Base-by-base conservation (phyloP, 2,113 vertebrate genomes). In the Vimba vimba region DNA sequence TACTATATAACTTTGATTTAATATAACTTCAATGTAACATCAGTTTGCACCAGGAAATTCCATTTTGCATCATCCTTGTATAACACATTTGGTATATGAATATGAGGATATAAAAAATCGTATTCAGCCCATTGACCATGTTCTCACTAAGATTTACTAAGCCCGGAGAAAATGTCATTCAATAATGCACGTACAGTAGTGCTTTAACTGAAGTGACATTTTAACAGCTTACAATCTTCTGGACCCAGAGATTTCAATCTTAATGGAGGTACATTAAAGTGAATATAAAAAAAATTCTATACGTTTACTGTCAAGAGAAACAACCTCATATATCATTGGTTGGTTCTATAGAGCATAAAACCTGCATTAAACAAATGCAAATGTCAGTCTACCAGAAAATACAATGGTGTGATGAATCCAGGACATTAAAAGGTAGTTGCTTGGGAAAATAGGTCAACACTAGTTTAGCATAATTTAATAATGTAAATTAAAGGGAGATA, bases 181-280 rank as follows among this genome's bases (percentile, higher is more conserved):
- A 79, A 79, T 60, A 13, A 11, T 79, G 23, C 21, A 60, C 0
- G 12, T 12, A 45, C 68, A 80, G 36, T 6, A 73, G 19, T n/a
- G 57, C 47, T 64, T 86, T 83, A 52, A 68, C 62, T 87, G 73
- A n/a, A 50, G 47, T 89, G 88, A 78, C 71, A 83, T 83, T 88
- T 86, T 47, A 45, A 62, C 17, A 21, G 52, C 19, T 59, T 82
- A 39, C 50, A 86, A 60, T 86, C 64, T 25, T 39, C 36, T 57
- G 36, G 79, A 60, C 71, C 10, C 2, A 74, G 82, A 43, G 47
- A 55, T 55, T 55, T 77, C 47, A 55, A 33, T 76, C 23, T 75
- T 50, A 50, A 75, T 71, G 36, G 33, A 10, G 21, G 69, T 12
- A 43, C 55, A 33, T 33, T 33, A 33, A 33, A 33, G 33, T 33